Evolutionary conservation across 2,888 invertebrate species (phyloP).

Genomic region (Andrena hattorfiana): DNA sequence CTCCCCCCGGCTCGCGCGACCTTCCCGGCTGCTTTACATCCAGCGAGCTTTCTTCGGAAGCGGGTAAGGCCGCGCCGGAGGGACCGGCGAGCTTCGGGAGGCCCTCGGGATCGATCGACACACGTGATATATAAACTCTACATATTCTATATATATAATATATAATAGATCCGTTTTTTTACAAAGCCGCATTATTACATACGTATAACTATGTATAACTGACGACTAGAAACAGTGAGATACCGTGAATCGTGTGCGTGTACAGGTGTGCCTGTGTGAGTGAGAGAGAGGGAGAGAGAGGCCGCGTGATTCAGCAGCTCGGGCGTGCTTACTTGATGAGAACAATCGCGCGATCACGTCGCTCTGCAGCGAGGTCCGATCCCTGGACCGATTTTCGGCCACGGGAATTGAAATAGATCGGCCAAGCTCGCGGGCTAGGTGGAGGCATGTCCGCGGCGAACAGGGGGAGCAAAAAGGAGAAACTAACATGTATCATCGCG

Average conservation of each 20-base stretch:
- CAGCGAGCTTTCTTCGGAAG: not conserved
- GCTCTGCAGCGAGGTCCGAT: constrained; percentile 29
- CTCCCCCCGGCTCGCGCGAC: not conserved
- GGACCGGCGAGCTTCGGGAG: constrained; percentile 1
- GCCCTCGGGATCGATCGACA: constrained; percentile 53
- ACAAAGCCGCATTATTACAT: constrained; percentile 60
- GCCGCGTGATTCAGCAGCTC: constrained; percentile 40
- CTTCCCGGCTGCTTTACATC: not conserved
- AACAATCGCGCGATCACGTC: constrained; percentile 20
- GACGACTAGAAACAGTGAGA: constrained; percentile 44
- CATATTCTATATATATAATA: constrained; percentile 37
- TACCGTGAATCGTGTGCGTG: constrained; percentile 42
- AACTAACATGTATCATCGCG: not conserved
- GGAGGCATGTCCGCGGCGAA: not conserved
- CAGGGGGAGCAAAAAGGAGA: not conserved
- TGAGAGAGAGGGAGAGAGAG: constrained; percentile 10
- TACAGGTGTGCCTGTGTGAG: constrained; percentile 31
- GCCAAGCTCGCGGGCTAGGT: not conserved
- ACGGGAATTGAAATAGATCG: not conserved
- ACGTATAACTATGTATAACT: constrained; percentile 52
- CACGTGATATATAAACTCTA: constrained; percentile 64
- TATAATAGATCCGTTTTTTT: constrained; percentile 61
- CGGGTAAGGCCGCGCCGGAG: too few relatives aligned
- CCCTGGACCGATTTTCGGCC: constrained; percentile 11
- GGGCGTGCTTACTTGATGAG: constrained; percentile 13